Evolutionary conservation across 2,888 invertebrate species (phyloP), one percentile per base, ranked within the genome.

Genomic region (Stenodema calcarata): DNA sequence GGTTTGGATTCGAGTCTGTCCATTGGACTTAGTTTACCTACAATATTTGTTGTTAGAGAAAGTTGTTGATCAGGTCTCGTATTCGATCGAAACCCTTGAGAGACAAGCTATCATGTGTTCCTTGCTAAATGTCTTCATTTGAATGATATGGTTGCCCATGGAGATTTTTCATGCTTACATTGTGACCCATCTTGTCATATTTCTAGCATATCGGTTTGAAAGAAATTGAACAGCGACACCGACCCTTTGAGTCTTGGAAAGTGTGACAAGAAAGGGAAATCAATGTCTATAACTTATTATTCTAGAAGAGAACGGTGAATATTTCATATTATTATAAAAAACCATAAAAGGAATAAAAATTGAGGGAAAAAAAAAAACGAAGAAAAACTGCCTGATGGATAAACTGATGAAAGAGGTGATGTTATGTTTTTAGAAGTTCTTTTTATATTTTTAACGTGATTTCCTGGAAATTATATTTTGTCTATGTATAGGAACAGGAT

Each of bases 1-100:
- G 12, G 16, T 62, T 62, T 62, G 62, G 78, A 78, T 78, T 78
- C 44, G 42, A 44, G 78, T 78, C 78, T 78, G 78, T 78, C 78
- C 44, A 44, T 78, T 12, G n/a, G 78, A 44, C 42, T 41, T 76
- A 42, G 42, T 76, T 76, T 35, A 41, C 78, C 47, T 47, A 16
- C 11, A 62, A 18, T 47, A 11, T 62, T 62, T 23, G 62, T 23
- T 62, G 62, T 27, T 62, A 62, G 18, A 18, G 18, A 27, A 23
- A 62, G 62, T 62, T 23, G 62, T 62, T 9, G 18, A 62, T 2
- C 18, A n/a, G 16, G 11, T 62, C 62, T 62, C 62, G 9, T 23
- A 6, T 62, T 23, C 62, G 4, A 62, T 62, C 62, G 7, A 54
- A 62, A 11, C 62, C 62, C 23, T 62, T 23, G 62, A 62, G 23